Conservation (phyloP, 2,113 vertebrate species). For the Otolemur garnettii region DNA sequence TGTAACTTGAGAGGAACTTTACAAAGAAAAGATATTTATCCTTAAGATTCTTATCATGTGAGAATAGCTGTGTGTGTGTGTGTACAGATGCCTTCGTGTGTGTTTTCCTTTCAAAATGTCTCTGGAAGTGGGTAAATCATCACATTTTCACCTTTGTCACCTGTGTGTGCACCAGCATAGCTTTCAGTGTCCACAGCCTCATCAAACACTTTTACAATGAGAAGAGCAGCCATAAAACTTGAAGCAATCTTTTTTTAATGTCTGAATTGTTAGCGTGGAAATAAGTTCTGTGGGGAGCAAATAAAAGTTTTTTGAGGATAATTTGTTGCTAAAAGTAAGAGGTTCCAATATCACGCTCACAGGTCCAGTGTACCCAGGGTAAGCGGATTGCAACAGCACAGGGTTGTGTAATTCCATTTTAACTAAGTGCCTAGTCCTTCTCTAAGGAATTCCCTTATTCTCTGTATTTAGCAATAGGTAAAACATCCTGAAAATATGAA, state of each 20-base stretch:
- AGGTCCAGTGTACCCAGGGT: too few species aligned
- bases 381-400: not conserved
- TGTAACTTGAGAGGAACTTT: not conserved
- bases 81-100: not conserved
- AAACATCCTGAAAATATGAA: not conserved
- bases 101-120: not conserved
- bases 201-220: not conserved
- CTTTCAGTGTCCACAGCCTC: not conserved
- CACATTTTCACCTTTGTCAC: not conserved
- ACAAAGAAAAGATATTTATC: not conserved
- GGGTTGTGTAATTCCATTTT: slow-evolving; percentile 30
- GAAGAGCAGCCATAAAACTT: not conserved
- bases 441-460: slow-evolving; percentile 23
- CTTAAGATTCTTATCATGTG: not conserved
- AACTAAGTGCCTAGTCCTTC: not conserved
- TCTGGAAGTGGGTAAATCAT: not conserved
- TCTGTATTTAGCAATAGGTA: slow-evolving; percentile 35
- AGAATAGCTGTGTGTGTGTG: not conserved
- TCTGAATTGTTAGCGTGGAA: not conserved
- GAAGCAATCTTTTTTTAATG: not conserved
- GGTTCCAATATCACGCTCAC: not conserved
- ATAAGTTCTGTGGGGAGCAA: not conserved
- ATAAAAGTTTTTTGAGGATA: not conserved
- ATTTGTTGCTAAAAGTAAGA: not conserved
- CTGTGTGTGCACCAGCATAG: too few species aligned